Percentiles rank a stretch among this genome's conserved stretches.
Conservation (phyloP, 2,113 vertebrate species). For the Triplophysa dalaica region DNA sequence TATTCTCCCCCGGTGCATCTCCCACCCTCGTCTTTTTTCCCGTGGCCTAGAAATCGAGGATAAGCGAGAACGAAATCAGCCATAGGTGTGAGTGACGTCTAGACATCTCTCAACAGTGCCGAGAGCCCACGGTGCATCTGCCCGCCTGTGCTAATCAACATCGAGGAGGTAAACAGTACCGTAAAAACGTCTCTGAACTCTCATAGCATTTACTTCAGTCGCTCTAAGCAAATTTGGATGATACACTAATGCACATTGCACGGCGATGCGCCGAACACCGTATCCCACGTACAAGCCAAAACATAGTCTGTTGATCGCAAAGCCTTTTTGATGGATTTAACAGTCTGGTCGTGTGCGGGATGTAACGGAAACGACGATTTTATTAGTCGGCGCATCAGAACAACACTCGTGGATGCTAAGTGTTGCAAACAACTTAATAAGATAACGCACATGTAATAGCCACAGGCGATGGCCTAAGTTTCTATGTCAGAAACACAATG, state of each 20-base stretch:
- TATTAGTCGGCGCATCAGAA: background rate
- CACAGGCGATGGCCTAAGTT: conserved; percentile 45
- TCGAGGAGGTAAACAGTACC: conserved; percentile 20
- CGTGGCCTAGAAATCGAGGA: conserved; percentile 2
- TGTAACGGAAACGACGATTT: background rate
- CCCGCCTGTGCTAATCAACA: conserved; percentile 19
- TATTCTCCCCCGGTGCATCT: conserved; percentile 27
- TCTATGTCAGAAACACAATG: conserved; percentile 50
- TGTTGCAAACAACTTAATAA: conserved; percentile 36
- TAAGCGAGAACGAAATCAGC: conserved; percentile 1
- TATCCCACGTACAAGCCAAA: background rate
- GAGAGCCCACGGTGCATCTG: conserved; percentile 9
- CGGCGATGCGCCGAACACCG: background rate
- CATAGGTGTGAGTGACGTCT: conserved; percentile 37
- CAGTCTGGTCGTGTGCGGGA: background rate
- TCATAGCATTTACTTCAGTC: background rate
- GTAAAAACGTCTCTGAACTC: conserved; percentile 8
- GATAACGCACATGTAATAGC: conserved; percentile 17
- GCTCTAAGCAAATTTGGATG: conserved; percentile 7
- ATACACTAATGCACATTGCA: conserved; percentile 9
- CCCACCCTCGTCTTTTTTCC: conserved; percentile 14
- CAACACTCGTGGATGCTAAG: conserved; percentile 8
- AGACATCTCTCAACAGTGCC: conserved; percentile 20
- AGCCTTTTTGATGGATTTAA: conserved; percentile 27
- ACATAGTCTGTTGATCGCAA: conserved; percentile 28